Base-by-base conservation (phyloP, 1,140 invertebrate species). In the Cotesia glomerata region DNA sequence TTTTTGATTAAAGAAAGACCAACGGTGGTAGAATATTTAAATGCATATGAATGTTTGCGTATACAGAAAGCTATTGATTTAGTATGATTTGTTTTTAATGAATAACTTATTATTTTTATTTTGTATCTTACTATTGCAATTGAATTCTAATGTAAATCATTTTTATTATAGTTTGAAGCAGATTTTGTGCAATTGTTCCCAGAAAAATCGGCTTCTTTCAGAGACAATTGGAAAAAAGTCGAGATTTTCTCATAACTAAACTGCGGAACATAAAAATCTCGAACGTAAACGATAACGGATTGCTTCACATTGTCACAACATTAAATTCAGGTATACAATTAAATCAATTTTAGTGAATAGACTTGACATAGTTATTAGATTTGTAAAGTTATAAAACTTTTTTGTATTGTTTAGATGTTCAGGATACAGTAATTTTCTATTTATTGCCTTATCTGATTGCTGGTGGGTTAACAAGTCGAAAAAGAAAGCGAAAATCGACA, bases 401-500 rank as follows among this genome's bases (percentile, higher is more conserved):
- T 35, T 63, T n/a, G 2, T 39, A 11, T 8, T 34, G 45, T 45
- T 35, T 13, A 59, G 59, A 59, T 34, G 18, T 11, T 39, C 56
- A 61, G 11, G 56, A 70, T 16, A 49, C 35, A 11, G 36, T 61
- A 11, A 39, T 70, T 26, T 45, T 61, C 26, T 59, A 69, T 69
- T 59, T 69, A 36, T 58, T 70, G 36, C 56, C 18, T n/a, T 26
- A 59, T 59, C 59, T 69, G 18, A 69, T 69, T 69, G 7, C 67
- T 14, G 16, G 52, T 18, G 54, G 54, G 13, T 54, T 32, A 4
- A 0, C 35, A 18, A 4, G 16, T 9, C 8, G 13, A 61, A 61
- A 61, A 63, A 63, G 35, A 14, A 39, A 63, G 34, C n/a, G 34
- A 7, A 9, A 39, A 14, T 36, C 61, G 3, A 36, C 9, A 63